Evolutionary conservation across 2,113 vertebrate genomes (phyloP).

Genomic region (Pygoscelis antarcticus): DNA sequence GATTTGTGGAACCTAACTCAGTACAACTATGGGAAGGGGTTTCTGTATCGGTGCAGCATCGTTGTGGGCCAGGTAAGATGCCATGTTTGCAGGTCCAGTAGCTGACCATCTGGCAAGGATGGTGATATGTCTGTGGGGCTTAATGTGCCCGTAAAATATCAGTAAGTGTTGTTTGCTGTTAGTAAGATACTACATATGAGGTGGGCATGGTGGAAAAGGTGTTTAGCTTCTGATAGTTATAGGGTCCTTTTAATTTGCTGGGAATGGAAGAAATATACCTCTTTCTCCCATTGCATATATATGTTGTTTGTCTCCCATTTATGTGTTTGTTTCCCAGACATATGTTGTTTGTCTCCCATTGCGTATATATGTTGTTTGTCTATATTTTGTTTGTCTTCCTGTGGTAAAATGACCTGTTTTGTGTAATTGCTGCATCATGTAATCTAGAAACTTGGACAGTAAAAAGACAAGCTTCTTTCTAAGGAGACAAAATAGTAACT

Average conservation of each 20-base stretch:
- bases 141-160: neutral
- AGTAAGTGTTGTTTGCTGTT: neutral
- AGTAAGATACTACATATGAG: neutral
- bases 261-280: neutral
- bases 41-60: neutral
- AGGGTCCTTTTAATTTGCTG: neutral
- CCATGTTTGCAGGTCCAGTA: neutral
- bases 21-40: neutral
- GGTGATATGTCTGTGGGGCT: neutral
- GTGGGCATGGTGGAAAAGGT: neutral
- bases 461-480: neutral
- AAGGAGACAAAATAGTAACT: neutral
- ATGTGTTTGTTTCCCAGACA: no score
- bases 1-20: neutral
- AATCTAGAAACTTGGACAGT: neutral
- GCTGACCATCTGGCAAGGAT: neutral
- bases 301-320: no score
- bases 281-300: neutral
- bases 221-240: neutral
- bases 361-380: no score
- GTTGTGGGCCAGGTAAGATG: neutral
- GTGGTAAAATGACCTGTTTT: neutral
- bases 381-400: neutral
- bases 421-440: neutral
- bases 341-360: no score